phyloP scores from a whole-genome alignment of 2,797 vertebrate genomes.

The Enteromius paludinosus region DNA sequence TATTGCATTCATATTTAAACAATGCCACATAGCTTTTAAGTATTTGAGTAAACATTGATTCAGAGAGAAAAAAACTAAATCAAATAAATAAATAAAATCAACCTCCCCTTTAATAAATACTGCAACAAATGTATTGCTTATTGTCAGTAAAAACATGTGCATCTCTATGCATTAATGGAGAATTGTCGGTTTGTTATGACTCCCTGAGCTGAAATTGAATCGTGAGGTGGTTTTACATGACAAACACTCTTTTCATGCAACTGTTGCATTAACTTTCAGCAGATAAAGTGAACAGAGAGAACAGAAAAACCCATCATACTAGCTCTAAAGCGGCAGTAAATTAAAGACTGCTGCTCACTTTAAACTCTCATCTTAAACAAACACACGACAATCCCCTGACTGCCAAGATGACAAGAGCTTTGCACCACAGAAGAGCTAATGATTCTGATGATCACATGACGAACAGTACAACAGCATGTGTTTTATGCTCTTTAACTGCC shows the following conservation, averaged over 20 bases:
- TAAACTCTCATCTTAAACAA: not conserved
- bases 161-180: too few relatives aligned
- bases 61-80: too few relatives aligned
- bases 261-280: not conserved
- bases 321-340: not conserved
- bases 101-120: too few relatives aligned
- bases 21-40: not conserved
- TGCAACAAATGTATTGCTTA: too few relatives aligned
- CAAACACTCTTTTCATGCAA: too few relatives aligned
- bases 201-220: not conserved
- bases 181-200: not conserved
- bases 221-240: not conserved
- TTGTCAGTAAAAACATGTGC: too few relatives aligned
- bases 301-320: not conserved
- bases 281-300: not conserved
- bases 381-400: not conserved
- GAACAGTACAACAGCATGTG: not conserved
- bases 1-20: not conserved
- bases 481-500: not conserved
- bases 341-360: constrained; percentile 20
- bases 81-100: too few relatives aligned
- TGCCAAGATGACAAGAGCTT: constrained; percentile 5
- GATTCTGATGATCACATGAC: not conserved
- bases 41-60: not conserved
- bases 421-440: not conserved